Percentiles rank a stretch among this genome's conserved stretches.
Evolutionary conservation across 2,113 vertebrate species (phyloP).

Genomic region (Neomonachus schauinslandi): DNA sequence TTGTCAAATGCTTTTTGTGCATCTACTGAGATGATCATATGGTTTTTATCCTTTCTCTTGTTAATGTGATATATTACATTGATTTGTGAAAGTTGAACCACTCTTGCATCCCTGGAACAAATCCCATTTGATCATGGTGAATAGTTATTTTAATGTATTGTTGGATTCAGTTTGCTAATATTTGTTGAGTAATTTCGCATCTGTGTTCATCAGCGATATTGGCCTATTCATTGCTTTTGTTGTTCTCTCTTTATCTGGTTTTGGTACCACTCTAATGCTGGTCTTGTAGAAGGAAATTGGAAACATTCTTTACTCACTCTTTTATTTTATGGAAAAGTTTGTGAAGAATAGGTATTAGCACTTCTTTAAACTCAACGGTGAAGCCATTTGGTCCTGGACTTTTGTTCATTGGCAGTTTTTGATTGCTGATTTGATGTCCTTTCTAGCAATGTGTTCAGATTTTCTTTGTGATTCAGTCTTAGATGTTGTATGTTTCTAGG

Average conservation of each 20-base stretch:
- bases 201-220: not conserved
- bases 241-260: not conserved
- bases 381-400: not conserved
- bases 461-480: not conserved
- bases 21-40: not conserved
- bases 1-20: not conserved
- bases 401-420: not conserved
- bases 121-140: not conserved
- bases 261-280: not conserved
- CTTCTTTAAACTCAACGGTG: not conserved
- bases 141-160: not conserved
- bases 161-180: not conserved
- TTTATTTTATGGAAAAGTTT: not conserved
- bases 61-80: not conserved
- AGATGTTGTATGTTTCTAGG: not conserved
- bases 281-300: not conserved
- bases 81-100: not conserved
- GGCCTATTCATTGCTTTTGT: not conserved
- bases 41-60: not conserved
- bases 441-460: not conserved
- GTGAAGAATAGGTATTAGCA: not conserved
- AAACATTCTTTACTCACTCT: not conserved
- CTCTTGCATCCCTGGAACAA: not conserved
- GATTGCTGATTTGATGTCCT: not conserved
- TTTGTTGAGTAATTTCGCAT: not conserved